Base-by-base conservation (phyloP, 2,113 vertebrate species). In the Maccullochella peelii region DNA sequence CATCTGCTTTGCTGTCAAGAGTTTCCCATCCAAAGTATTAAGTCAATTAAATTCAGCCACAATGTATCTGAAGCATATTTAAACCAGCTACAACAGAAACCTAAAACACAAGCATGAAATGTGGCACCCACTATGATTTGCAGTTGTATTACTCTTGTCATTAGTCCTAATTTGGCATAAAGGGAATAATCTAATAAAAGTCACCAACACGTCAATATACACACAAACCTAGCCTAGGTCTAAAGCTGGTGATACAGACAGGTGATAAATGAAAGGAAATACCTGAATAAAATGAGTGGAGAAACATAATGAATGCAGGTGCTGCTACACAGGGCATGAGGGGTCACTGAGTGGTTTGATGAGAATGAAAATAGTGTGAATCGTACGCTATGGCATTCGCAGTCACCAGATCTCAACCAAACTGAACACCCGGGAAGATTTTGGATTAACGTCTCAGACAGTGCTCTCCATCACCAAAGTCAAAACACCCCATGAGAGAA, bases 191-290 rank as follows among this genome's bases (percentile, higher is more conserved):
- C 33, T 25, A 47, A 15, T 15, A 47, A 47, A 47, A 15, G 8
- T 76, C 25, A 73, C 4, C 2, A 27, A 50, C 36, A 49, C 50
- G 66, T 42, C 2, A 36, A 55, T 40, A 73, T 2, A 44, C 7
- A 85, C 27, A 54, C 1, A 72, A 47, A 71, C 3, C 62, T 69
- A 27, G n/a, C 8, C n/a, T n/a, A 30, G 10, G 15, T 50, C 33
- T 80, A 57, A 52, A 80, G 68, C 18, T 52, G 63, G 10, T 40
- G 65, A 66, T 27, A 52, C 38, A 83, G 68, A 83, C 14, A 18
- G 67, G 69, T 80, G 83, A 80, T 65, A 84, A 49, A 83, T 67
- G 42, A 79, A 75, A 50, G 11, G 11, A 23, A 38, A 44, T 58
- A 12, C 16, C 10, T 66, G 23, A 76, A 23, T n/a, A 23, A 59